A percentile compares a stretch with the other conserved stretches of the same genome.
phyloP scores from a whole-genome alignment of 1,140 invertebrate species.

The Eufriesea mexicana region DNA sequence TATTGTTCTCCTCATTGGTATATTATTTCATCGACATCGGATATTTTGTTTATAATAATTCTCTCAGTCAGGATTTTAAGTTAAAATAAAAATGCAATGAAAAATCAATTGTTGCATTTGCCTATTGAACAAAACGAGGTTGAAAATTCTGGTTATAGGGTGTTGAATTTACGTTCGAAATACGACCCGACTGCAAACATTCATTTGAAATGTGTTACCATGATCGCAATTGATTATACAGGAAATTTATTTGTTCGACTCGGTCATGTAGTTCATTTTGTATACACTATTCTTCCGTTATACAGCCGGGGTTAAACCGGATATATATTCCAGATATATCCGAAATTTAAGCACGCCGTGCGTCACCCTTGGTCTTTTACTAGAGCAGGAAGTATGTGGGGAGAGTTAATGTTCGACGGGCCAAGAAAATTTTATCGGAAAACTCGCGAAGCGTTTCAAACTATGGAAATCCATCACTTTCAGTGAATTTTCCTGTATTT shows the following conservation, averaged over 20 bases:
- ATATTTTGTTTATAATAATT: too few species aligned
- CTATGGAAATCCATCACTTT: constrained; percentile 50
- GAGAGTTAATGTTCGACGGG: constrained; percentile 48
- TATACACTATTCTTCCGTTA: not conserved
- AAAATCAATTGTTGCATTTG: too few species aligned
- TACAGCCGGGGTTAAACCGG: not conserved
- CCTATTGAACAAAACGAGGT: too few species aligned
- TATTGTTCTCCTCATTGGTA: too few species aligned
- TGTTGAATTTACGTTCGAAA: too few species aligned
- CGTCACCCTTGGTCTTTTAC: constrained; percentile 21
- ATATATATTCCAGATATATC: constrained; percentile 28
- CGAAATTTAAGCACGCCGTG: not conserved
- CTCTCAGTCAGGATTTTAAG: too few species aligned
- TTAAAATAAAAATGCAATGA: too few species aligned
- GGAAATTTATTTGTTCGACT: not conserved
- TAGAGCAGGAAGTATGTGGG: constrained; percentile 10
- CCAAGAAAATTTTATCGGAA: constrained; percentile 64
- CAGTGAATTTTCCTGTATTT: constrained; percentile 45
- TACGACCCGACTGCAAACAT: too few species aligned
- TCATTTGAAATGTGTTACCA: too few species aligned
- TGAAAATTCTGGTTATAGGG: too few species aligned
- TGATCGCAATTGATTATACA: too few species aligned
- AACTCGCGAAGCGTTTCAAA: constrained; percentile 40
- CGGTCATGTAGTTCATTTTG: not conserved
- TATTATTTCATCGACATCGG: too few species aligned